Base-by-base conservation (phyloP, 2,113 vertebrate genomes). In the Ifrita kowaldi region DNA sequence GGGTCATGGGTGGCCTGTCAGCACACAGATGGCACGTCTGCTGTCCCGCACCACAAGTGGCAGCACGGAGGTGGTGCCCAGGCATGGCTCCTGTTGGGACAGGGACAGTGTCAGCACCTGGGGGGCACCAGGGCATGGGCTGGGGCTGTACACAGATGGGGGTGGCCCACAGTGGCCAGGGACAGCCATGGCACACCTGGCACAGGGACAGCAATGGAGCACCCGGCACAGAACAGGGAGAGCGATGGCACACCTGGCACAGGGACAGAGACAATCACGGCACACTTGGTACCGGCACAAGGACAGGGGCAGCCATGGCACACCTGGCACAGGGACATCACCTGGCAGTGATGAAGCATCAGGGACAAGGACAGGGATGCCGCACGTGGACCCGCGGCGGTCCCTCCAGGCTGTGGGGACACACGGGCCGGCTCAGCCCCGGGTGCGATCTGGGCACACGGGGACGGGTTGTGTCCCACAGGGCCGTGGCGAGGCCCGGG, bases 91-190 rank as follows among this genome's bases (percentile, higher is more conserved):
- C 0, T 2, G 33, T 7, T 39, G 47, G 53, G 20, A 12, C 30
- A 33, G 19, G 28, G 57, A 9, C 7, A 28, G 23, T 2, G 35
- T 3, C 73, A 12, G 30, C 63, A 32, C 14, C 13, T 0, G 28
- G 32, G n/a, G 4, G 4, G 50, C 52, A 52, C 2, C n/a, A 6
- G 12, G 44, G 3, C 15, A 4, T 1, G 47, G 37, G 2, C 11
- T 3, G 26, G 10, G 33, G 18, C 39, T 13, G 47, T 32, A 7
- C 26, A 1, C 13, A 2, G 11, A 10, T 1, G 21, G 12, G 3
- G n/a, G 7, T 3, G 47, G 42, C 79, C n/a, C 74, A 2, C 1
- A 5, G 37, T 2, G 28, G 14, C 14, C 24, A 16, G 8, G 9
- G 17, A 20, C 17, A 26, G 32, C 22, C 5, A 17, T 3, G 53